phyloP scores from a whole-genome alignment of 2,113 vertebrate species.

The Daphoenositta chrysoptera region DNA sequence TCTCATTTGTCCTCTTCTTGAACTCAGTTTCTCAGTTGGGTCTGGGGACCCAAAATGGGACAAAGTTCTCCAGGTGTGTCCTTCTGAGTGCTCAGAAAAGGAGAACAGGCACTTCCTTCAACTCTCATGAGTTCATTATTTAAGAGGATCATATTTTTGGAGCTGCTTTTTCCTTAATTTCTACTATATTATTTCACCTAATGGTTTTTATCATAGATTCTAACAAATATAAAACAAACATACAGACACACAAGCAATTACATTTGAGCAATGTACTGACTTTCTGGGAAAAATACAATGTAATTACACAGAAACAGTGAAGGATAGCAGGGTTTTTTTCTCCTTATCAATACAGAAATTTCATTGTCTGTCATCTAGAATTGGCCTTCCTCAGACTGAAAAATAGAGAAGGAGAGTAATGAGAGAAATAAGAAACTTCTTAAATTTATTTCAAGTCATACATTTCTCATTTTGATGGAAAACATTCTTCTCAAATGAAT shows the following conservation, averaged over 20 bases:
- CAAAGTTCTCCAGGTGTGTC: background rate
- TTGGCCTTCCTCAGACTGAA: background rate
- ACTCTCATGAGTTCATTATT: accelerated
- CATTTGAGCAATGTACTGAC: background rate
- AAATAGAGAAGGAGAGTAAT: background rate
- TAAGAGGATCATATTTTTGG: background rate
- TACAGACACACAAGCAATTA: background rate
- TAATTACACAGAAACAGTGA: background rate
- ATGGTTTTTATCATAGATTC: background rate
- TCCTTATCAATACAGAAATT: background rate
- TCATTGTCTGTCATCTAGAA: background rate
- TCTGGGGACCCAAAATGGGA: background rate
- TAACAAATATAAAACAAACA: background rate
- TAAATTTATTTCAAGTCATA: background rate
- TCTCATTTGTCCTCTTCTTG: background rate
- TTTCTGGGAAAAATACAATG: background rate
- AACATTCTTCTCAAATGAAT: background rate
- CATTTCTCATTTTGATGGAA: slow-evolving; percentile 13
- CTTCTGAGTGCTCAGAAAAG: background rate
- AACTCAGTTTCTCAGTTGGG: background rate
- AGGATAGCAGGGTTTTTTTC: background rate
- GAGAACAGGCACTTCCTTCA: background rate
- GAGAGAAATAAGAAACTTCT: background rate
- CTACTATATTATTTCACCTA: background rate
- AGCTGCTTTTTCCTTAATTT: accelerated